Base-by-base conservation (phyloP, 2,888 invertebrate species). In the Petrophora chlorosata region DNA sequence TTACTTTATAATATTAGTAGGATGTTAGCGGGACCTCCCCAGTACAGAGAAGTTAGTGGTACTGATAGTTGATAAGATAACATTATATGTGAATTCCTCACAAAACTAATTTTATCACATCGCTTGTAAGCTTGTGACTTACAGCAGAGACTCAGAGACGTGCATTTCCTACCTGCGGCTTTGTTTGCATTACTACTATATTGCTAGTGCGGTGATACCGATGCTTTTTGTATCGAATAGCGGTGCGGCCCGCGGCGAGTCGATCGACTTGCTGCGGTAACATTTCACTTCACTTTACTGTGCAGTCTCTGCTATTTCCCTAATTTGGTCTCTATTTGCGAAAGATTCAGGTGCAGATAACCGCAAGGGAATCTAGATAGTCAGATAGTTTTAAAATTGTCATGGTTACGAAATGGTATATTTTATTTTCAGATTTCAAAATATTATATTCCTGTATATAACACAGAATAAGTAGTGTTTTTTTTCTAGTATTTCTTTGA, bases 131-230 rank as follows among this genome's bases (percentile, higher is more conserved):
- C 35, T 25, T 30, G 7, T 28, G 16, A 35, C 34, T 40, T 35
- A 7, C 5, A 13, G 22, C 34, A 25, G 3, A 5, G 4, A 3
- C 3, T 12, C 10, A 41, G 38, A 42, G 57, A 63, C 58, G 59
- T 57, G 63, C 67, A 74, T 72, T 76, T 73, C 70, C 69, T 71
- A 79, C 75, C 77, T 67, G 74, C 73, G 75, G 77, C 70, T 79
- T 80, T 79, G 72, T 83, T 82, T 79, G 76, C 69, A 79, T 81
- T 77, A 70, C 73, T 69, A 70, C 69, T 69, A 73, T 70, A 76
- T 75, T 70, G 72, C 70, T 12, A 32, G 33, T 46, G 73, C 30
- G 14, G 14, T 65, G 76, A 71, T 77, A 74, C 69, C 72, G 70
- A 67, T 61, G 70, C 66, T 81, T 83, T 82, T 83, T 81, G 79